These are phyloP conservation scores for Pelobates fuscus DNA, from an alignment of 2,113 vertebrate genomes.

Conservation along the genomic window DNA sequence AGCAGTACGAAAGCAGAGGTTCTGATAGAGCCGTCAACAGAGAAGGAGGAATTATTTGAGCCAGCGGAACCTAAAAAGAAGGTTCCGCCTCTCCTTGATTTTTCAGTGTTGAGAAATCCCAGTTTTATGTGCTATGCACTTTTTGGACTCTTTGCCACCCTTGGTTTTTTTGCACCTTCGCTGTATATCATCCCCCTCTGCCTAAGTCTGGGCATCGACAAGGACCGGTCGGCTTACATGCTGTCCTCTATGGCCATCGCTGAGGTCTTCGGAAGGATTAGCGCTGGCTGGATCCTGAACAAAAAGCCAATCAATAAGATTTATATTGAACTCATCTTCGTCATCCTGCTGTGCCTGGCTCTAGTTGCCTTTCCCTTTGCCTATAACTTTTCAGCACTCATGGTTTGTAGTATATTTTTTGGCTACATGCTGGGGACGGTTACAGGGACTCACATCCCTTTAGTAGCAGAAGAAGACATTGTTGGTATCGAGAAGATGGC, in stretches of 20 bases:
- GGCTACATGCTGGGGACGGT: conserved; percentile 89
- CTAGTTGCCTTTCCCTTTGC: conserved; percentile 86
- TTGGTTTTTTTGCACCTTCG: conserved; percentile 92
- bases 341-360: conserved; percentile 71
- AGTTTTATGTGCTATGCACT: conserved; percentile 89
- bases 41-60: conserved; percentile 54
- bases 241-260: conserved; percentile 87
- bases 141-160: conserved; percentile 91
- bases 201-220: conserved; percentile 78
- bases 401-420: conserved; percentile 82
- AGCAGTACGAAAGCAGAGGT: conserved; percentile 49
- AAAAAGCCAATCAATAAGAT: conserved; percentile 79
- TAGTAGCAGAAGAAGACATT: conserved; percentile 92
- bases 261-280: conserved; percentile 84
- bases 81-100: conserved; percentile 76
- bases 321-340: conserved; percentile 83
- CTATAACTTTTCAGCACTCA: conserved; percentile 81
- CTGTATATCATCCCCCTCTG: conserved; percentile 91
- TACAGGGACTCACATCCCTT: conserved; percentile 85
- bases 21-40: conserved; percentile 57
- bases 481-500: conserved; percentile 90
- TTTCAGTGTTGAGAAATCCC: conserved; percentile 83
- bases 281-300: conserved; percentile 81
- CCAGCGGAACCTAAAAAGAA: conserved; percentile 25
- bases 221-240: conserved; percentile 79